Base-by-base conservation (phyloP, 2,888 invertebrate genomes). In the Heliconius erato region DNA sequence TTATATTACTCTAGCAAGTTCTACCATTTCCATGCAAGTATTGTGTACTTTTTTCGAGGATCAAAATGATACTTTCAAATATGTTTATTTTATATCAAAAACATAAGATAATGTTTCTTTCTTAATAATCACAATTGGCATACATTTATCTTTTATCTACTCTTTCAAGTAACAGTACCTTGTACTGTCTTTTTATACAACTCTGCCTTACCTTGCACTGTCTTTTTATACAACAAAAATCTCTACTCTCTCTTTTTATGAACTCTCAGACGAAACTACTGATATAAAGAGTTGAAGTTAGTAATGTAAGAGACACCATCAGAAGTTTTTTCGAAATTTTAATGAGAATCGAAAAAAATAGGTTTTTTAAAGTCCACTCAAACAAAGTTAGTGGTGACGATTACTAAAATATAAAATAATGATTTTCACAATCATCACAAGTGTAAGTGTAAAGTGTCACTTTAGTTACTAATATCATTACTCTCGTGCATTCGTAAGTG, bases 401-500 rank as follows among this genome's bases (percentile, higher is more conserved):
- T 23, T 23, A 59, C 9, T 23, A 59, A 12, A 5, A 26, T 26
- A 65, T 65, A 65, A 26, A 59, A 32, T 63, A 59, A 19, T 35
- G n/a, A 5, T 63, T 63, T 76, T n/a, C 32, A 40, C 7, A 76
- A 63, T 35, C 14, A 26, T 76, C 12, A 26, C 65, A 23, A 80
- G 19, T 26, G 40, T 26, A 23, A 80, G 19, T 26, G 40, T 26
- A 44, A 28, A 65, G 16, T 16, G 44, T 44, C 72, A 80, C 11
- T 74, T 67, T 49, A 67, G 63, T 63, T 16, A 63, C 76, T 1
- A 76, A 76, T 40, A 76, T 63, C 76, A 76, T 76, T 26, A 76
- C 76, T 76, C 32, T 63, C n/a, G 32, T 76, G 76, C 76, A 63
- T 9, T 35, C 40, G 76, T 63, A 76, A 76, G 35, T 68, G 69